phyloP scores from a whole-genome alignment of 1,140 invertebrate genomes.

The Calosoma granatense region DNA sequence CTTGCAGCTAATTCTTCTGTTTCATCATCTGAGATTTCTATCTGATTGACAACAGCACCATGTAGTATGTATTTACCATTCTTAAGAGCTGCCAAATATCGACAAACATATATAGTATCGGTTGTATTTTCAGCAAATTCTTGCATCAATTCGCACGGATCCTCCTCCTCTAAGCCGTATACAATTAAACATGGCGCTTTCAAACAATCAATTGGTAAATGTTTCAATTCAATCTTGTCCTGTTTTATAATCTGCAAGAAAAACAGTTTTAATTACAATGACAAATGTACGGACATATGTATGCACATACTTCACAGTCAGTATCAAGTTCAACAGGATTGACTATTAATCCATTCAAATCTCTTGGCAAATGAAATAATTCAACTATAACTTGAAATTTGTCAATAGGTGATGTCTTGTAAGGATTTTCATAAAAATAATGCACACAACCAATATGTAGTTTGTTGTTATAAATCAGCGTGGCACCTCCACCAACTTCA shows the following conservation, averaged over 20 bases:
- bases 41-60: not conserved
- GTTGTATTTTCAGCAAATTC: not conserved
- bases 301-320: not conserved
- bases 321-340: not conserved
- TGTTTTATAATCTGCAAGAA: not conserved
- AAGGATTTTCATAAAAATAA: not conserved
- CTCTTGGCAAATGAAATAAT: not conserved
- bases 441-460: not conserved
- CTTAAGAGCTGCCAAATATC: not conserved
- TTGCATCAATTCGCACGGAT: not conserved
- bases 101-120: not conserved
- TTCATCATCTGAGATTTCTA: not conserved
- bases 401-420: not conserved
- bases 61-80: not conserved
- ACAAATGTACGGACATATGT: not conserved
- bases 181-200: not conserved
- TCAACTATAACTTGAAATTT: not conserved
- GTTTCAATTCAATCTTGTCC: not conserved
- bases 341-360: not conserved
- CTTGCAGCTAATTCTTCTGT: conserved; percentile 4
- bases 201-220: not conserved
- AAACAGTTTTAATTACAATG: not conserved
- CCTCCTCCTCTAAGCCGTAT: not conserved
- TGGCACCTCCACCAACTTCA: not conserved
- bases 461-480: not conserved